A percentile compares a stretch with the other conserved stretches of the same genome.
phyloP scores from a whole-genome alignment of 1,140 invertebrate species.

The Matsumurasca onukii region DNA sequence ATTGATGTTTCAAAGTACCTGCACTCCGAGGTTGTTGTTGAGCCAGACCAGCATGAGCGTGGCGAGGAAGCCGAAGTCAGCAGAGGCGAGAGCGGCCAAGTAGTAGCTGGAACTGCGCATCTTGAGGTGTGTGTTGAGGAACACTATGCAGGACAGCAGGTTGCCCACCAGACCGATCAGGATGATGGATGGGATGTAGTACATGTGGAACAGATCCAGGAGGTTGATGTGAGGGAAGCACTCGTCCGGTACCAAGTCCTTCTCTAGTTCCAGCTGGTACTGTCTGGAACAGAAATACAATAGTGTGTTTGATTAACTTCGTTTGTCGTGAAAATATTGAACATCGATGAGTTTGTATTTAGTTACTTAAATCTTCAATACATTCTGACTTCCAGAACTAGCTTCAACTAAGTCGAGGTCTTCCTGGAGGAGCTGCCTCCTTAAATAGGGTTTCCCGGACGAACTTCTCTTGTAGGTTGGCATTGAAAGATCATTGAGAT shows the following conservation, averaged over 20 bases:
- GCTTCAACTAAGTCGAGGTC: no score
- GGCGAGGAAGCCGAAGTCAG: constrained; percentile 56
- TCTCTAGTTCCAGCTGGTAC: no score
- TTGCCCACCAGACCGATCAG: constrained; percentile 57
- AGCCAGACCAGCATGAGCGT: constrained; percentile 56
- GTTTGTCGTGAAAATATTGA: no score
- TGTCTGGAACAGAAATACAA: no score
- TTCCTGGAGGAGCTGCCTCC: no score
- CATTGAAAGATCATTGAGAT: no score
- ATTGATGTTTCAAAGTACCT: constrained; percentile 39
- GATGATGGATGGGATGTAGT: constrained; percentile 57
- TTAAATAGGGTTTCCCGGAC: no score
- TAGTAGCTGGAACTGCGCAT: constrained; percentile 60
- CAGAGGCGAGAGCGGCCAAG: constrained; percentile 55
- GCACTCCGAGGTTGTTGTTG: constrained; percentile 51
- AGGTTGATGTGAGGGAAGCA: constrained; percentile 44
- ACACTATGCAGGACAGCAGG: constrained; percentile 57
- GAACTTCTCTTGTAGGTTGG: no score
- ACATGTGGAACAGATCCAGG: constrained; percentile 54
- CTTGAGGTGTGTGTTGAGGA: constrained; percentile 56
- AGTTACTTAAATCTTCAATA: no score
- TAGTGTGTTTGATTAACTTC: no score
- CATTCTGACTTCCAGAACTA: no score
- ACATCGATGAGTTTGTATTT: no score
- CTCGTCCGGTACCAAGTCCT: constrained; percentile 24